Conservation (phyloP, 2,888 invertebrate genomes). For the Cylloceria caligata region DNA sequence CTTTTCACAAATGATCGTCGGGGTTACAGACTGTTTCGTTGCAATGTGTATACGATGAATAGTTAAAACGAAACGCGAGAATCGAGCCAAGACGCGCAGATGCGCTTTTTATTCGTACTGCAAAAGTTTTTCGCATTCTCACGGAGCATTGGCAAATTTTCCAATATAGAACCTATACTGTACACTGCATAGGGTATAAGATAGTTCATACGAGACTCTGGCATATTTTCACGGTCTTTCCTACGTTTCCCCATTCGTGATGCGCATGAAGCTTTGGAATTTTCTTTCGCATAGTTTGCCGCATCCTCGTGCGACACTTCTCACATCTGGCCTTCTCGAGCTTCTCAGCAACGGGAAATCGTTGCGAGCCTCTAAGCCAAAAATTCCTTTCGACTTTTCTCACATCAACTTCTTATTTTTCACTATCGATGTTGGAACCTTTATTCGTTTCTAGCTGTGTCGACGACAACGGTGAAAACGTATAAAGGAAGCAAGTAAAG, state of each 20-base stretch:
- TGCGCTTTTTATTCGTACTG: constrained; percentile 9
- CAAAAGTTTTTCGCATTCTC: constrained; percentile 12
- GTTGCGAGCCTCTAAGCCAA: constrained; percentile 20
- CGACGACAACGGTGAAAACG: constrained; percentile 14
- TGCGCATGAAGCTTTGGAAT: constrained; percentile 58
- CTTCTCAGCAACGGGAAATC: constrained; percentile 1
- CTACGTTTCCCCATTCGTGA: constrained; percentile 7
- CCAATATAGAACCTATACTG: constrained; percentile 54
- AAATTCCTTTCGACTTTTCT: constrained; percentile 58
- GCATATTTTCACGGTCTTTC: constrained; percentile 46
- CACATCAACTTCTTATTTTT: constrained; percentile 51
- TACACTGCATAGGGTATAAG: constrained; percentile 11
- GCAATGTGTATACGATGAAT: not conserved
- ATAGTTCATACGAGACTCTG: constrained; percentile 15
- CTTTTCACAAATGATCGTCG: no score
- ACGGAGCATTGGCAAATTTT: constrained; percentile 32
- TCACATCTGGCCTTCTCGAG: constrained; percentile 46
- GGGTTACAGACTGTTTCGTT: no score
- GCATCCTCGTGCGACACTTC: constrained; percentile 46
- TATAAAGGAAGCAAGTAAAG: constrained; percentile 12
- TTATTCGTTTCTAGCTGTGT: constrained; percentile 17
- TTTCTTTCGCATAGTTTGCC: constrained; percentile 62
- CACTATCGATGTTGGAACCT: constrained; percentile 17
- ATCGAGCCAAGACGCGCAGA: constrained; percentile 9
- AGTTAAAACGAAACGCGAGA: not conserved